phyloP scores from a whole-genome alignment of 1,140 invertebrate genomes.

The Drosophila aff. region DNA sequence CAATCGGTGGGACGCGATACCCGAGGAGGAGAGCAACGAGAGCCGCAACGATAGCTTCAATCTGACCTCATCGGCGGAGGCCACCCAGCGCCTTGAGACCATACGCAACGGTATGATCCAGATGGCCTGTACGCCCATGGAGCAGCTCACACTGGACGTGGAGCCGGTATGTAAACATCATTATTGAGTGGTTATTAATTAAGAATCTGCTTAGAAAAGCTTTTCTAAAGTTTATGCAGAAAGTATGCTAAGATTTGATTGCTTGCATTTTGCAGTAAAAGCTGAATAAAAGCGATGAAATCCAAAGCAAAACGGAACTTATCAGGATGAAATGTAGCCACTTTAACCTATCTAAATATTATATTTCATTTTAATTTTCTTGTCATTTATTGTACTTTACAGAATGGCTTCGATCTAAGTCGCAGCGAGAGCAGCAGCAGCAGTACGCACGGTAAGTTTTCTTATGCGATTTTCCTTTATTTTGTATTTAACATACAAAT shows the following conservation, averaged over 20 bases:
- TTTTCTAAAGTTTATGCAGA: not conserved
- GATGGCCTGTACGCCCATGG: conserved; percentile 54
- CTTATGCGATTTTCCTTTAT: too few relatives aligned
- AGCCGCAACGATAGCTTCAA: conserved; percentile 70
- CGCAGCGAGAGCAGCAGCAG: conserved; percentile 72
- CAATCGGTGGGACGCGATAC: conserved; percentile 80
- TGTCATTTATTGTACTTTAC: conserved; percentile 11
- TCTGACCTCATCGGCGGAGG: conserved; percentile 68
- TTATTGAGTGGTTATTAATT: not conserved
- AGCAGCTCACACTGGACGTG: conserved; percentile 86
- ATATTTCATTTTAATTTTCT: not conserved
- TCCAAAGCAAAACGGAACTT: not conserved
- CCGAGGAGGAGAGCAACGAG: conserved; percentile 73
- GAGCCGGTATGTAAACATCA: conserved; percentile 87
- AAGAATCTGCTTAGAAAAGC: not conserved
- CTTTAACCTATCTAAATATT: not conserved
- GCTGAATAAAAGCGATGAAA: not conserved
- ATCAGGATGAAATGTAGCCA: not conserved
- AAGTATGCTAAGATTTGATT: not conserved
- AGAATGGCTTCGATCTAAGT: conserved; percentile 89
- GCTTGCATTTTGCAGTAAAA: not conserved
- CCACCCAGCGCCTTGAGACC: conserved; percentile 67
- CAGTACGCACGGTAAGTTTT: conserved; percentile 66
- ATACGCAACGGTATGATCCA: conserved; percentile 76
- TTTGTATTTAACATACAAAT: not conserved